phyloP scores from a whole-genome alignment of 2,113 vertebrate genomes.

The Tenrec ecaudatus region DNA sequence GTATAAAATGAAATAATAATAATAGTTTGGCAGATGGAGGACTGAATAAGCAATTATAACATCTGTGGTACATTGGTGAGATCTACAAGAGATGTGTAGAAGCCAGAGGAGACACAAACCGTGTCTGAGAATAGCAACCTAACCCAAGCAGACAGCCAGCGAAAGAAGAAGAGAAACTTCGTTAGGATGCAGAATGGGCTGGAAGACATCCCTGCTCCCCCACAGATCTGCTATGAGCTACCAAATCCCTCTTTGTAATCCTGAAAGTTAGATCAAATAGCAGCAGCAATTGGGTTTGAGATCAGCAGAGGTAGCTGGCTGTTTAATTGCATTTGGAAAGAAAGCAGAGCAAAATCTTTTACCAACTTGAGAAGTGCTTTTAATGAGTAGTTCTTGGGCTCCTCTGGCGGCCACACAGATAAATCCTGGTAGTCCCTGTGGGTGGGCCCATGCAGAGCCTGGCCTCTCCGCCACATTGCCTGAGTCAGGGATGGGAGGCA shows the following conservation, averaged over 20 bases:
- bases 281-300: slow-evolving; percentile 27
- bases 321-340: slow-evolving; percentile 47
- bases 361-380: neutral
- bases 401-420: neutral
- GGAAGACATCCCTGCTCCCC: neutral
- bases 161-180: neutral
- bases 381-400: slow-evolving; percentile 31
- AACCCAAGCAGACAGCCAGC: accelerated
- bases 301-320: slow-evolving; percentile 46
- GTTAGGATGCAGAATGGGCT: neutral
- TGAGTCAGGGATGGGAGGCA: neutral
- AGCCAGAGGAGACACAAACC: neutral
- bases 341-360: slow-evolving; percentile 29
- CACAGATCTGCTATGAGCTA: neutral
- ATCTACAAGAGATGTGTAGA: neutral
- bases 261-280: slow-evolving; percentile 21
- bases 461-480: neutral
- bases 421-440: neutral
- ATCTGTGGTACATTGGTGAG: neutral
- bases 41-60: neutral
- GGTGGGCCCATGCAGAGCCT: neutral
- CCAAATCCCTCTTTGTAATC: neutral
- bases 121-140: neutral
- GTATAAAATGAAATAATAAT: neutral
- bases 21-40: neutral